These are phyloP conservation scores for Thalassarche chlororhynchos DNA, from an alignment of 2,113 vertebrate species.

Conservation along the genomic window DNA sequence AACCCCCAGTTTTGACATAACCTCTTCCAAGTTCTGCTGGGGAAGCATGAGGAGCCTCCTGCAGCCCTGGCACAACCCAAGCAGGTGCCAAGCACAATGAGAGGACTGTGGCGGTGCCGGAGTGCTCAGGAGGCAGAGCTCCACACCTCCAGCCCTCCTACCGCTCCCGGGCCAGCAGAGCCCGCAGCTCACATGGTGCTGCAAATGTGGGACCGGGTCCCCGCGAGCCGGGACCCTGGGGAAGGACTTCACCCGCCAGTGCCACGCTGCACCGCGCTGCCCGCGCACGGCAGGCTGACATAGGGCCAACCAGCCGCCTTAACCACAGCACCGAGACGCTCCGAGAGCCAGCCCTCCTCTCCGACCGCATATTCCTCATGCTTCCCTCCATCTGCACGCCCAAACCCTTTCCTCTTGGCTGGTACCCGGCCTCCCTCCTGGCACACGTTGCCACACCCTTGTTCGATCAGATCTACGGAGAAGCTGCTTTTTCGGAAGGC, in stretches of 20 bases:
- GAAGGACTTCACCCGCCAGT: neutral
- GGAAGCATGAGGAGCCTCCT: neutral
- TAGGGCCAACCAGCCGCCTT: fast-evolving
- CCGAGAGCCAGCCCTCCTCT: neutral
- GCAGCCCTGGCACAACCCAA: neutral
- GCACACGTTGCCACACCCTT: neutral
- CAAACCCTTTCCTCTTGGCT: neutral
- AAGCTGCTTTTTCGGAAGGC: neutral
- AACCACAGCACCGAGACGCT: fast-evolving
- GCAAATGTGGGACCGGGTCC: neutral
- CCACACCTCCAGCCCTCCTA: neutral
- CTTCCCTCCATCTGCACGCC: neutral
- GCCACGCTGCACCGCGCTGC: neutral
- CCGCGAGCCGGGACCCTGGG: fast-evolving
- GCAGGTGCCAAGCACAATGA: neutral
- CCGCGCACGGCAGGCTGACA: fast-evolving
- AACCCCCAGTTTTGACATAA: neutral
- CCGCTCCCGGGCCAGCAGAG: neutral
- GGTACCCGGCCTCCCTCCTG: neutral
- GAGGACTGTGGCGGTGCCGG: fast-evolving
- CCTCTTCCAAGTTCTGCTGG: neutral
- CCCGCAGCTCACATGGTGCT: too few relatives aligned
- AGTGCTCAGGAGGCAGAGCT: neutral
- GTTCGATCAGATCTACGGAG: neutral
- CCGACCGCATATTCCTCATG: fast-evolving